A percentile compares a stretch with the other conserved stretches of the same genome.
Conservation (phyloP, 2,797 vertebrate genomes). For the Tapera naevia region DNA sequence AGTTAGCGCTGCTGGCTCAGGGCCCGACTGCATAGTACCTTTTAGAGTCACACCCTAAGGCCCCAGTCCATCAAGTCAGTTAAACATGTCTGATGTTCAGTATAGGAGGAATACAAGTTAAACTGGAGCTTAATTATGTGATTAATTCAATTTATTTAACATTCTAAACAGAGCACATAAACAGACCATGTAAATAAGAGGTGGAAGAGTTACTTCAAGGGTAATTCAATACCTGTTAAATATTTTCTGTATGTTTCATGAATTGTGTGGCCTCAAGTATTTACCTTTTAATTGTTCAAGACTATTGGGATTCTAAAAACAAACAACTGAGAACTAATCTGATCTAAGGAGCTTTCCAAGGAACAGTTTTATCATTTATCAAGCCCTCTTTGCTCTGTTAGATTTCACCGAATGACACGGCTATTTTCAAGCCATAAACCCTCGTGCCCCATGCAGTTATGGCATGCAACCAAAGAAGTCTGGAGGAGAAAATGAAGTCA, state of each 20-base stretch:
- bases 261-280: constrained; percentile 31
- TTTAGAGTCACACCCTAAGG: constrained; percentile 25
- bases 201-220: constrained; percentile 27
- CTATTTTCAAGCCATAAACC: constrained; percentile 78
- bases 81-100: constrained; percentile 27
- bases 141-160: constrained; percentile 54
- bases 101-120: constrained; percentile 4
- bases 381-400: constrained; percentile 75
- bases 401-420: constrained; percentile 78
- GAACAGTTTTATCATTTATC: constrained; percentile 71
- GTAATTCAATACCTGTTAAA: constrained; percentile 57
- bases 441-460: constrained; percentile 72
- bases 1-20: background rate
- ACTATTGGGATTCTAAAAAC: constrained; percentile 49
- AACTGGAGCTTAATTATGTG: constrained; percentile 33
- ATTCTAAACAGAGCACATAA: constrained; percentile 19
- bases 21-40: constrained; percentile 2
- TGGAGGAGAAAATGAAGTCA: constrained; percentile 72
- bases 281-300: constrained; percentile 51
- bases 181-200: constrained; percentile 44
- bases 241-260: constrained; percentile 48
- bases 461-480: constrained; percentile 74
- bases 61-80: constrained; percentile 2
- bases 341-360: constrained; percentile 66
- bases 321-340: constrained; percentile 67